phyloP scores from a whole-genome alignment of 2,797 vertebrate genomes.

The Cheirogaleus major region DNA sequence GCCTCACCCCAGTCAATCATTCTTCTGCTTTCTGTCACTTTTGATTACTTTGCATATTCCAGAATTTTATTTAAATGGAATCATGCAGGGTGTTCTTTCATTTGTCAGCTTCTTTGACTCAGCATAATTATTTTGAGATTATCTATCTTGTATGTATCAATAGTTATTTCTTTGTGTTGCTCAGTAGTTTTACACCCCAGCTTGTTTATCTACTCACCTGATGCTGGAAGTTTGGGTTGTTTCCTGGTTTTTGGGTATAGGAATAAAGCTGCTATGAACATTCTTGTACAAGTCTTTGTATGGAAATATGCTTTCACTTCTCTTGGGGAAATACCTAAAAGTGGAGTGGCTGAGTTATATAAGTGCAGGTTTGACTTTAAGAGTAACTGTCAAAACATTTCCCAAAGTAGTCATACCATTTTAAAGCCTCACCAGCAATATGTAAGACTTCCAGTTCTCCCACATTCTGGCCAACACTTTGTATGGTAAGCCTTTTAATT shows the following conservation, averaged over 20 bases:
- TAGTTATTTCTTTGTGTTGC: not conserved
- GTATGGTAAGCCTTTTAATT: not conserved
- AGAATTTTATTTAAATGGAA: not conserved
- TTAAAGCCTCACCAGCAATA: not conserved
- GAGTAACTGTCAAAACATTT: slow-evolving; percentile 21
- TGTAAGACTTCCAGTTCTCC: not conserved
- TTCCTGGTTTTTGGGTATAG: not conserved
- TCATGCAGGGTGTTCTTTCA: not conserved
- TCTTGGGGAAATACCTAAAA: not conserved
- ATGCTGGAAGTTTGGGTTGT: not conserved
- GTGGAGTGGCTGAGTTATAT: not conserved
- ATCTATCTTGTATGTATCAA: not conserved
- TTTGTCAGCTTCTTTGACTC: not conserved
- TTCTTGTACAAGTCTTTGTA: not conserved
- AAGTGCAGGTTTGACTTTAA: not conserved
- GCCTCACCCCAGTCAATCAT: not conserved
- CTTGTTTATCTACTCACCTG: not conserved
- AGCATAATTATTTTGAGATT: not conserved
- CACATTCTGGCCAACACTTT: not conserved
- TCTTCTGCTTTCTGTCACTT: not conserved
- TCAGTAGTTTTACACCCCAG: not conserved
- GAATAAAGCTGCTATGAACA: not conserved
- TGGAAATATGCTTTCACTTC: not conserved
- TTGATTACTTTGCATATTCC: not conserved
- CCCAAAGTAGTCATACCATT: not conserved